These are phyloP conservation scores for Zaprionus nigranus DNA, from an alignment of 1,140 invertebrate genomes.

Conservation along the genomic window DNA sequence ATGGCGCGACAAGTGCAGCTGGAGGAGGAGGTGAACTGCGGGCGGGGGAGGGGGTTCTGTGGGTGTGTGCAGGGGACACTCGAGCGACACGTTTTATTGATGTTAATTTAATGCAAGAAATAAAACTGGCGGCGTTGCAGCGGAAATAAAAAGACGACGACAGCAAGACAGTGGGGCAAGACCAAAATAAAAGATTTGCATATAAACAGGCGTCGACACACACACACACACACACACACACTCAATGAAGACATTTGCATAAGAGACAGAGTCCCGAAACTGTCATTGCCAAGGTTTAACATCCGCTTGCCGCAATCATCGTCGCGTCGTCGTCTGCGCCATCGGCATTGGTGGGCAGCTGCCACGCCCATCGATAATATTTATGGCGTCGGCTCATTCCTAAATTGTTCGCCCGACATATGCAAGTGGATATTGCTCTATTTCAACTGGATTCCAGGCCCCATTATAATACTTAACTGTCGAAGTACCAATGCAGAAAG, in stretches of 20 bases:
- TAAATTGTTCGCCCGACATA: slow-evolving; percentile 76
- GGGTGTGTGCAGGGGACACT: slow-evolving; percentile 2
- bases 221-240: slow-evolving; percentile 30
- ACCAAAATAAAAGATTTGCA: slow-evolving; percentile 80
- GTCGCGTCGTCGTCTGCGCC: slow-evolving; percentile 37
- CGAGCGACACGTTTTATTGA: slow-evolving; percentile 75
- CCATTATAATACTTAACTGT: slow-evolving; percentile 24
- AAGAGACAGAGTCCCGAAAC: slow-evolving; percentile 68
- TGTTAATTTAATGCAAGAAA: slow-evolving; percentile 81
- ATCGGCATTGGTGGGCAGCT: slow-evolving; percentile 5
- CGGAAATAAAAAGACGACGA: slow-evolving; percentile 61
- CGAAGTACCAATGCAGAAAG: background rate
- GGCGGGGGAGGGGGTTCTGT: background rate
- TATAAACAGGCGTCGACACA: slow-evolving; percentile 67
- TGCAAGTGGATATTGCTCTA: slow-evolving; percentile 81
- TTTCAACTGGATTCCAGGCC: slow-evolving; percentile 63
- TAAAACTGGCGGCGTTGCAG: slow-evolving; percentile 69
- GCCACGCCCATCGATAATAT: slow-evolving; percentile 68
- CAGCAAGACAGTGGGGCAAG: slow-evolving; percentile 32
- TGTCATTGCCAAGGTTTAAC: slow-evolving; percentile 81
- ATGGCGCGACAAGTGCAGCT: slow-evolving; percentile 64
- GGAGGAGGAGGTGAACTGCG: background rate
- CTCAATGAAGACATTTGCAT: slow-evolving; percentile 60
- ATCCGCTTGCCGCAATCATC: slow-evolving; percentile 80
- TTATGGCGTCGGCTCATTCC: slow-evolving; percentile 77